Percentiles rank a stretch among this genome's conserved stretches.
Evolutionary conservation across 2,113 vertebrate species (phyloP).

Genomic region (Potamarius usumacintae): DNA sequence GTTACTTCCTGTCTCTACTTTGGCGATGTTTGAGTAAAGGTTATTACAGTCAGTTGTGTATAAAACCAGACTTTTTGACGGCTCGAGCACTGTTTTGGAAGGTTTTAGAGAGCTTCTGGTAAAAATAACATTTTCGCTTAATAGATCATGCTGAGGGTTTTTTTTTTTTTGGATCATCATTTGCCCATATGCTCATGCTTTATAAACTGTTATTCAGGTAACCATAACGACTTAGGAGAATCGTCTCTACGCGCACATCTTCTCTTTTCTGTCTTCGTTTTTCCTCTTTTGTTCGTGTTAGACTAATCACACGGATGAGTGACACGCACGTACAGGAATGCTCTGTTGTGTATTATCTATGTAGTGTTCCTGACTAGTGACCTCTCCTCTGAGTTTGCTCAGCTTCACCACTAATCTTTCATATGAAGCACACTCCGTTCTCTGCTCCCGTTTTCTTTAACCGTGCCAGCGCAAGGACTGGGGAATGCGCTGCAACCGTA

Average conservation of each 20-base stretch:
- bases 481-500: conserved; percentile 17
- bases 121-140: neutral
- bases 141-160: neutral
- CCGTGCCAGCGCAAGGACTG: neutral
- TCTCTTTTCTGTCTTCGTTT: neutral
- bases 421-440: conserved; percentile 20
- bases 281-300: neutral
- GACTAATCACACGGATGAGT: conserved; percentile 8
- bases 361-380: conserved; percentile 26
- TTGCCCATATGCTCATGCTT: neutral
- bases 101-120: neutral
- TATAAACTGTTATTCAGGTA: neutral
- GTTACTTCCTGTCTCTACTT: neutral
- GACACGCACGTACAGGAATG: neutral
- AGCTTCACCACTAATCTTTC: conserved; percentile 17
- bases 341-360: neutral
- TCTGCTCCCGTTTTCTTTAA: conserved; percentile 39
- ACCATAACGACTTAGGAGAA: neutral
- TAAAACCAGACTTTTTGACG: neutral
- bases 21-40: neutral
- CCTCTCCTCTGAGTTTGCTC: conserved; percentile 6
- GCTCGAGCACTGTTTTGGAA: neutral
- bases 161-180: neutral
- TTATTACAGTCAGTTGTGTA: neutral
- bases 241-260: neutral